phyloP scores from a whole-genome alignment of 2,113 vertebrate species.

The Archilochus colubris region DNA sequence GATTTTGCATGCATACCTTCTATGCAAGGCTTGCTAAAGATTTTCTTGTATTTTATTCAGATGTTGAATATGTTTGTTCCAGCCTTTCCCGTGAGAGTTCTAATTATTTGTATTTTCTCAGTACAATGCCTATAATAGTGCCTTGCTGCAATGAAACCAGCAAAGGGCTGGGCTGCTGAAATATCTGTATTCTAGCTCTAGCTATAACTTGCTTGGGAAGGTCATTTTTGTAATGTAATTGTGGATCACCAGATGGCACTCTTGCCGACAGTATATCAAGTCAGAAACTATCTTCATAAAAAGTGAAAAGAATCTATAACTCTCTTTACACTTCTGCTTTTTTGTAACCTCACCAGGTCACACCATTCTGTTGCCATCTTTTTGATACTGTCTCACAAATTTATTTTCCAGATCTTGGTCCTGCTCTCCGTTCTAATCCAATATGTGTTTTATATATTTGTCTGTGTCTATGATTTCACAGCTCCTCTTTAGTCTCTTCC shows the following conservation, averaged over 20 bases:
- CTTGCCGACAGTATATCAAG: conserved; percentile 25
- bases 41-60: conserved; percentile 25
- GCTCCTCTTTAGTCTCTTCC: neutral
- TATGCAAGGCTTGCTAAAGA: neutral
- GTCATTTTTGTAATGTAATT: conserved; percentile 40
- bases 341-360: conserved; percentile 28
- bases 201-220: neutral
- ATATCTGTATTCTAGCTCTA: neutral
- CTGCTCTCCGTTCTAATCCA: neutral
- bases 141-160: neutral
- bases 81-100: neutral
- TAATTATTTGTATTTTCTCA: conserved; percentile 53
- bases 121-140: neutral
- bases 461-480: neutral
- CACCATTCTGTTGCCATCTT: conserved; percentile 30
- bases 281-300: conserved; percentile 1
- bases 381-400: conserved; percentile 10
- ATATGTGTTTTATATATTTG: neutral
- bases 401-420: conserved; percentile 18
- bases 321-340: conserved; percentile 47
- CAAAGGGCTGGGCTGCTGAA: neutral
- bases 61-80: conserved; percentile 16
- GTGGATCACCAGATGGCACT: conserved; percentile 64
- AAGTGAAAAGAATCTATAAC: conserved; percentile 7
- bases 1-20: neutral